Conservation (phyloP, 2,888 invertebrate species). For the Myopa tessellatipennis region DNA sequence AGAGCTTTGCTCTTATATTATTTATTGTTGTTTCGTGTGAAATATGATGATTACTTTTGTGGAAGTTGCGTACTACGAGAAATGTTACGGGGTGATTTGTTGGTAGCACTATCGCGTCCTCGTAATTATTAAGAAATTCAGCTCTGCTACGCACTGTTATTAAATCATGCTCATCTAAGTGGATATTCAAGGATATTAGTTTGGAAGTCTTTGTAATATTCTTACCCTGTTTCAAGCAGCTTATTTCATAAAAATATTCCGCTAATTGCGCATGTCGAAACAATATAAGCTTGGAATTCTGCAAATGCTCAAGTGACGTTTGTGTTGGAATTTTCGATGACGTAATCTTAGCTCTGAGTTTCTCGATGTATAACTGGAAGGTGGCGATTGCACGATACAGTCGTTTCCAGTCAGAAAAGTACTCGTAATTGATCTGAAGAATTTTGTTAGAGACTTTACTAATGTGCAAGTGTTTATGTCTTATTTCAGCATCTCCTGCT, state of each 20-base stretch:
- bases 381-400: conserved; percentile 41
- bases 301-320: conserved; percentile 19
- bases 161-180: conserved; percentile 38
- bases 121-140: conserved; percentile 39
- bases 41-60: conserved; percentile 39
- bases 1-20: conserved; percentile 40
- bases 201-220: conserved; percentile 34
- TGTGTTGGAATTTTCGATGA: background rate
- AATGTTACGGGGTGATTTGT: conserved; percentile 42
- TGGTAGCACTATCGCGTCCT: conserved; percentile 36
- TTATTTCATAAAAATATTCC: conserved; percentile 41
- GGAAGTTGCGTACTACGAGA: conserved; percentile 37
- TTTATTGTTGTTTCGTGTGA: conserved; percentile 45
- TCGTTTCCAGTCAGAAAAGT: conserved; percentile 42
- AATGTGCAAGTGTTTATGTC: conserved; percentile 3
- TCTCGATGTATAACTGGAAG: conserved; percentile 33
- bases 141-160: conserved; percentile 39
- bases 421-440: conserved; percentile 32
- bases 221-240: conserved; percentile 36
- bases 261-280: conserved; percentile 33
- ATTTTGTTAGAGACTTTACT: background rate
- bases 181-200: conserved; percentile 38
- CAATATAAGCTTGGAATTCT: conserved; percentile 27
- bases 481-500: conserved; percentile 10
- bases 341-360: conserved; percentile 16